Conservation (phyloP, 2,113 vertebrate species). For the Prunella himalayana region DNA sequence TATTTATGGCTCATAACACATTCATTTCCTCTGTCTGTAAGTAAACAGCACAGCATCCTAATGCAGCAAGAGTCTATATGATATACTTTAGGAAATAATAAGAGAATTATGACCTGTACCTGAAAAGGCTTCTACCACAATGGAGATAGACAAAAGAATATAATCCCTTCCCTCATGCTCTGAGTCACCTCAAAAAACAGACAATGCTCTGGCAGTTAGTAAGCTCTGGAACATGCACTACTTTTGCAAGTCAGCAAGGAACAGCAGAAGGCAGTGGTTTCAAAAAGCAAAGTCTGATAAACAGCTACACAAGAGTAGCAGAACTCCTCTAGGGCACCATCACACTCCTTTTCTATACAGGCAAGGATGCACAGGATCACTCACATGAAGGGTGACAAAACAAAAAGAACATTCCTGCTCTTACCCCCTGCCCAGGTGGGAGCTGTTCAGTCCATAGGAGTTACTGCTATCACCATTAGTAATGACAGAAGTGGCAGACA, state of each 20-base stretch:
- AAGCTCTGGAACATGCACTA: not conserved
- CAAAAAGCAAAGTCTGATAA: not conserved
- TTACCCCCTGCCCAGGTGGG: slow-evolving; percentile 84
- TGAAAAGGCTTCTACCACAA: not conserved
- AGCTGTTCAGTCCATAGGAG: slow-evolving; percentile 86
- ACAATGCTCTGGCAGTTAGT: not conserved
- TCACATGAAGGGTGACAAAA: not conserved
- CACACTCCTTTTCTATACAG: not conserved
- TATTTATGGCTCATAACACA: not conserved
- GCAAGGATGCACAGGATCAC: not conserved
- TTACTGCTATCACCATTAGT: slow-evolving; percentile 91
- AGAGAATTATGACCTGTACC: not conserved
- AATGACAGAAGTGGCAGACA: slow-evolving; percentile 85
- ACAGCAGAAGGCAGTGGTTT: not conserved
- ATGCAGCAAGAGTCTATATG: not conserved
- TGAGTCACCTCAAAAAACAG: not conserved
- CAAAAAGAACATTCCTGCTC: slow-evolving; percentile 61
- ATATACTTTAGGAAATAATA: not conserved
- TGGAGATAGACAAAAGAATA: not conserved
- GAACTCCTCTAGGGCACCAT: not conserved
- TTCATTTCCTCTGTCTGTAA: not conserved
- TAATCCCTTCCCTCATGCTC: not conserved
- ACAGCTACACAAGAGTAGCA: not conserved
- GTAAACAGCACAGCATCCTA: not conserved
- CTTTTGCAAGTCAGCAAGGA: not conserved